Evolutionary conservation across 2,888 invertebrate species (phyloP), one percentile per base, ranked within the genome.

Genomic region (Hedychridium roseum): DNA sequence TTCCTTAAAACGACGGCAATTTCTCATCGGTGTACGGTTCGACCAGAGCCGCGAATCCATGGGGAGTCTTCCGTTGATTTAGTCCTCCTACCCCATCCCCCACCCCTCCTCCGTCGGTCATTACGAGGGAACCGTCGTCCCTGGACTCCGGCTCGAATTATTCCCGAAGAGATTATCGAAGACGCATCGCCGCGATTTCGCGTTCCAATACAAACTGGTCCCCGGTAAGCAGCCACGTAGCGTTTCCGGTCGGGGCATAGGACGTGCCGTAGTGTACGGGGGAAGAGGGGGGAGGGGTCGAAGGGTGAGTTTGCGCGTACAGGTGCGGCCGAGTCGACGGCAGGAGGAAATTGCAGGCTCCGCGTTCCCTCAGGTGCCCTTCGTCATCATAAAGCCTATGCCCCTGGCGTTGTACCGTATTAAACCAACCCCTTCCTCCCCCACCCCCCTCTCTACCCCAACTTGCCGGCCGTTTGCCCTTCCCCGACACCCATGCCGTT

Each of bases 331-430:
- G n/a, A n/a, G 63, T 62, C 58, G 53, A 59, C 51, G 56, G 36
- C 17, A 43, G 62, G 71, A 67, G 76, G 71, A 78, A 76, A 77
- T 77, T 77, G 77, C 74, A 68, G 67, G 66, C 67, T 64, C 62
- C 63, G 62, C 56, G 60, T 74, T 78, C 77, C 78, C 78, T 63
- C 69, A 72, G 76, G 78, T 74, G 74, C 75, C 72, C 74, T 78
- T 78, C 74, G 76, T 78, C 78, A 78, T 78, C 75, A 77, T 78
- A 77, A 78, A 78, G 73, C 76, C 76, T 74, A 73, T 70, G 60
- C 70, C 66, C 63, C 67, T 60, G 61, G 61, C 70, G 64, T 68
- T 73, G 73, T 71, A 73, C 65, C 57, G 70, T 74, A 76, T 76
- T 76, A 76, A 74, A 74, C 66, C 72, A 63, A 60, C 55, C 60